phyloP scores from a whole-genome alignment of 2,113 vertebrate genomes.

The Euleptes europaea region DNA sequence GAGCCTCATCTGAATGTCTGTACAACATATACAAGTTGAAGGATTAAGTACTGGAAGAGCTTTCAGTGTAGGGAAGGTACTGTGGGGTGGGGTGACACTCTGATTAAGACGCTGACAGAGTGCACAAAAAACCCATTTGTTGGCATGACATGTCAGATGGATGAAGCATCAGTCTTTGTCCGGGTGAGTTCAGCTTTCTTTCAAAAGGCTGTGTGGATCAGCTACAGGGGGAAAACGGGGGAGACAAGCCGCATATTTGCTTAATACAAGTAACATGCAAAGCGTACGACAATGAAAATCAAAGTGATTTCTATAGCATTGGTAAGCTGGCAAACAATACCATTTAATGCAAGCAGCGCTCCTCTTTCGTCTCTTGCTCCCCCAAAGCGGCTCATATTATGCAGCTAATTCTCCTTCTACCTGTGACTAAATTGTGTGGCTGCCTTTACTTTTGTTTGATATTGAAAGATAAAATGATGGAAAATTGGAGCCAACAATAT shows the following conservation, averaged over 20 bases:
- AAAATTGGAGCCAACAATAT: conserved; percentile 74
- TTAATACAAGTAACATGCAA: conserved; percentile 63
- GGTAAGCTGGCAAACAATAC: conserved; percentile 50
- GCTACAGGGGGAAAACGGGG: conserved; percentile 59
- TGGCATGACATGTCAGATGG: conserved; percentile 88
- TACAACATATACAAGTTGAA: conserved; percentile 69
- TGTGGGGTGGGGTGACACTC: conserved; percentile 79
- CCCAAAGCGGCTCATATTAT: conserved; percentile 25
- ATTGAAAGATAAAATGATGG: conserved; percentile 70
- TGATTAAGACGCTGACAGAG: conserved; percentile 91
- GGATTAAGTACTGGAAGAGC: conserved; percentile 78
- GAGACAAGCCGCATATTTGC: conserved; percentile 60
- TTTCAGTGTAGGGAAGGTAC: conserved; percentile 73
- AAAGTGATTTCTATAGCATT: conserved; percentile 58
- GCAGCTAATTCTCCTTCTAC: conserved; percentile 65
- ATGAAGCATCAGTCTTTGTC: conserved; percentile 92
- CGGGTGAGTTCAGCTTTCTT: conserved; percentile 82
- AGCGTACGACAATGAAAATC: conserved; percentile 63
- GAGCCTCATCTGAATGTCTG: conserved; percentile 78
- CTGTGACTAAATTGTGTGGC: conserved; percentile 57
- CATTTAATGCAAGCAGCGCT: conserved; percentile 45
- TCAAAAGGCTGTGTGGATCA: conserved; percentile 70
- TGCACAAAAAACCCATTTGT: conserved; percentile 90
- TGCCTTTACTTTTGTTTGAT: conserved; percentile 71
- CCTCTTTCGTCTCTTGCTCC: conserved; percentile 37